phyloP scores from a whole-genome alignment of 2,797 vertebrate genomes.

The Pantherophis vulpinus region DNA sequence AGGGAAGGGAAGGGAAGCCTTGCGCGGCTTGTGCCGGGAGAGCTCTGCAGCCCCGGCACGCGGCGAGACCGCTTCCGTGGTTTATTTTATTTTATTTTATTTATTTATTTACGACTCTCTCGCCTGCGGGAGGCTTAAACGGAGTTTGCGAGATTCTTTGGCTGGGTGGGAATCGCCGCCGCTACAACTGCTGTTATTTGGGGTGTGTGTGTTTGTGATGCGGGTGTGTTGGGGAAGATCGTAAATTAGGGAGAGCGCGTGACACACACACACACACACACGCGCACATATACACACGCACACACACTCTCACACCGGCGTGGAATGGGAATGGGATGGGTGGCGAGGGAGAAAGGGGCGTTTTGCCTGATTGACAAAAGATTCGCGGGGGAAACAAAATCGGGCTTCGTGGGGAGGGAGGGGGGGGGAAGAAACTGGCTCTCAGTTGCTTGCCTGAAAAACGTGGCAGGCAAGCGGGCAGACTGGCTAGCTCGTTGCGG shows the following conservation, averaged over 20 bases:
- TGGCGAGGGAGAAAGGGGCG: background rate
- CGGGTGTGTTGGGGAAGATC: background rate
- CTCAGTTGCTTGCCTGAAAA: background rate
- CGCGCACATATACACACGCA: no score
- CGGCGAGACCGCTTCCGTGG: background rate
- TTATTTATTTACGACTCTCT: background rate
- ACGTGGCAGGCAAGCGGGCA: background rate
- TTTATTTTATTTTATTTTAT: background rate
- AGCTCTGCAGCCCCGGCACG: no score
- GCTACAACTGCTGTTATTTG: background rate
- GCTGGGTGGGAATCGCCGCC: slow-evolving; percentile 2
- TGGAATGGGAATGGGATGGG: background rate
- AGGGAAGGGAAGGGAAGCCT: background rate
- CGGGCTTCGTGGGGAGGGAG: background rate
- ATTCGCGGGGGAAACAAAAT: background rate
- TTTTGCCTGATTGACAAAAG: background rate
- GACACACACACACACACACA: background rate
- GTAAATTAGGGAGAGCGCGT: slow-evolving; percentile 10
- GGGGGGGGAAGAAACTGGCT: background rate
- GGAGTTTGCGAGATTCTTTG: slow-evolving; percentile 19
- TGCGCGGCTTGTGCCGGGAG: no score
- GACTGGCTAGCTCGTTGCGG: background rate
- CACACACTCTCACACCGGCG: background rate
- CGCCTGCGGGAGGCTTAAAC: background rate
- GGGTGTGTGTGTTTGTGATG: background rate